Conservation (phyloP, 2,888 invertebrate genomes). For the Crossocerus cetratus region DNA sequence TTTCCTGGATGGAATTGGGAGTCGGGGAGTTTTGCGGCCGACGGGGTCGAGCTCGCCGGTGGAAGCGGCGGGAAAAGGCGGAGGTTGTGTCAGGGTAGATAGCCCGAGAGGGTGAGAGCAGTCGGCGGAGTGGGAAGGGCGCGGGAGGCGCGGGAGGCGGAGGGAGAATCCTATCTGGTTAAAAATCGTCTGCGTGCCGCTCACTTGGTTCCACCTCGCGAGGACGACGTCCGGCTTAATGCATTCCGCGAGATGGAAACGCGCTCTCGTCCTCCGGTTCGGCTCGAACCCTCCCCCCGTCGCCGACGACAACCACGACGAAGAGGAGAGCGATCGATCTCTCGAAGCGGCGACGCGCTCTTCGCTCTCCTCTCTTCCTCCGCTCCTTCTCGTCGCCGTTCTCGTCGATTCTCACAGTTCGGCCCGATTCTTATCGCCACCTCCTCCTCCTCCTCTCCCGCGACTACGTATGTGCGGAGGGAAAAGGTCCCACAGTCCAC, state of each 20-base stretch:
- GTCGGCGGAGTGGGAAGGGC: constrained; percentile 13
- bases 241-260: constrained; percentile 63
- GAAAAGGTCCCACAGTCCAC: no score
- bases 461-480: not conserved
- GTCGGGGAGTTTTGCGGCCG: no score
- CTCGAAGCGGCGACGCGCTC: not conserved
- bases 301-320: constrained; percentile 31
- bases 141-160: constrained; percentile 43
- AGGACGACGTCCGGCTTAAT: constrained; percentile 62
- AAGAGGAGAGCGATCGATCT: constrained; percentile 48
- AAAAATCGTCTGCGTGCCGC: constrained; percentile 67
- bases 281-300: constrained; percentile 26
- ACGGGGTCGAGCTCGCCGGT: no score
- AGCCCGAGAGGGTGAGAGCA: constrained; percentile 18
- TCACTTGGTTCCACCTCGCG: constrained; percentile 66
- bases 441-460: no score
- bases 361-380: constrained; percentile 41
- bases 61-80: constrained; percentile 3
- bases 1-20: no score
- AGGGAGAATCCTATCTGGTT: constrained; percentile 61
- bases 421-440: constrained; percentile 51
- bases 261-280: constrained; percentile 18
- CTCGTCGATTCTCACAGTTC: constrained; percentile 64
- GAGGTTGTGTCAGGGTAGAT: constrained; percentile 5
- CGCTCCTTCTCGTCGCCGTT: constrained; percentile 44